These are phyloP conservation scores for Climacteris rufus DNA, from an alignment of 2,113 vertebrate genomes.

Conservation along the genomic window DNA sequence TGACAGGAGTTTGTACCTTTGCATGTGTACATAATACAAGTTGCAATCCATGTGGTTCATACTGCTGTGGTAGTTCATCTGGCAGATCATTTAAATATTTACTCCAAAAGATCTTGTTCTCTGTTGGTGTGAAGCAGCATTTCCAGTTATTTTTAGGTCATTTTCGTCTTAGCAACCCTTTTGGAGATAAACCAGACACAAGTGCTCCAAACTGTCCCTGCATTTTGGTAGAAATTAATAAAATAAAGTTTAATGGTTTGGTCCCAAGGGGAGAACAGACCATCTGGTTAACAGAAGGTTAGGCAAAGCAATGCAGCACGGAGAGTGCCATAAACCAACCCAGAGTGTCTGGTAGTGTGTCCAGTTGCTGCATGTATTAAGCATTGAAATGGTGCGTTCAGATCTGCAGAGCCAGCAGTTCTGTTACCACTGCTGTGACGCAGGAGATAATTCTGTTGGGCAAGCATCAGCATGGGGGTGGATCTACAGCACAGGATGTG, in stretches of 20 bases:
- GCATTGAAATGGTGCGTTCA: slow-evolving; percentile 84
- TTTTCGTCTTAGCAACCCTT: slow-evolving; percentile 70
- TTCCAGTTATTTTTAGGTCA: slow-evolving; percentile 77
- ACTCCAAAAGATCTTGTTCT: slow-evolving; percentile 71
- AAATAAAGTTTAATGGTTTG: slow-evolving; percentile 69
- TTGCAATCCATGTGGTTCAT: slow-evolving; percentile 46
- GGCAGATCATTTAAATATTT: slow-evolving; percentile 73
- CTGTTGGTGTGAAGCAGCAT: slow-evolving; percentile 69
- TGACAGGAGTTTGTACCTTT: background rate
- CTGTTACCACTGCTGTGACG: slow-evolving; percentile 91
- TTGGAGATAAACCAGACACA: slow-evolving; percentile 70
- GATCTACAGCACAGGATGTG: slow-evolving; percentile 86
- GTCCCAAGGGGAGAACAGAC: slow-evolving; percentile 60
- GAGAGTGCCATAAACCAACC: slow-evolving; percentile 51
- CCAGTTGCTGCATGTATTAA: slow-evolving; percentile 64
- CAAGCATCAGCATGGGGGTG: slow-evolving; percentile 86
- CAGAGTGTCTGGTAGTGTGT: slow-evolving; percentile 50
- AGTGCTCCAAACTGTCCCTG: slow-evolving; percentile 58
- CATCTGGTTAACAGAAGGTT: slow-evolving; percentile 77
- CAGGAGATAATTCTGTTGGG: slow-evolving; percentile 96
- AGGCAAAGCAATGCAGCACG: slow-evolving; percentile 43
- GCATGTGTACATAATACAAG: slow-evolving; percentile 6
- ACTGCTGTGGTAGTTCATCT: slow-evolving; percentile 61
- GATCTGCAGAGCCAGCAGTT: slow-evolving; percentile 84
- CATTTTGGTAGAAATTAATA: slow-evolving; percentile 69